Evolutionary conservation across 92 coral and sea anemone genomes (phyloP).

Genomic region (Porites evermanni): DNA sequence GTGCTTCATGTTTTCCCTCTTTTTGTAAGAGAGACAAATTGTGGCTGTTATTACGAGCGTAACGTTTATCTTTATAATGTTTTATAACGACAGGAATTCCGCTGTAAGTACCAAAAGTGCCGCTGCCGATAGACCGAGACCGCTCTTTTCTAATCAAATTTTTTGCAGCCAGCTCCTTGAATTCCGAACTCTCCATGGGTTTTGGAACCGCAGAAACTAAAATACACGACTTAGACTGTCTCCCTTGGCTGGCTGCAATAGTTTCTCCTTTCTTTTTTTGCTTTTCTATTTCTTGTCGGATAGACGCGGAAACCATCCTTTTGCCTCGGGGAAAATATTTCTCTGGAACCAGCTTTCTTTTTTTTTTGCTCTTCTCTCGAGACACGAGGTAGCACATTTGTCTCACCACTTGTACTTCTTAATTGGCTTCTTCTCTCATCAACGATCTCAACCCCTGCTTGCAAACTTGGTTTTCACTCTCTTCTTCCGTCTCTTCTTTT

Average conservation of each 20-base stretch:
- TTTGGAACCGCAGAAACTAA: background rate
- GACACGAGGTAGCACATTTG: background rate
- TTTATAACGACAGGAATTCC: constrained; percentile 40
- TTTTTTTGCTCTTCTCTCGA: too few relatives aligned
- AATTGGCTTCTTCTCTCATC: background rate
- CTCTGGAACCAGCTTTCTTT: too few relatives aligned
- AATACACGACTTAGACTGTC: too few relatives aligned
- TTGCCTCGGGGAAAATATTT: too few relatives aligned
- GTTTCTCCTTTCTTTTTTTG: too few relatives aligned
- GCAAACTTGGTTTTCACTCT: background rate
- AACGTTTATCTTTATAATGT: constrained; percentile 29
- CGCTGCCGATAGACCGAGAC: constrained; percentile 25
- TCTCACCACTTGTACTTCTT: background rate
- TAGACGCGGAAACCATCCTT: too few relatives aligned
- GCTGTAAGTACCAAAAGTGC: constrained; percentile 50
- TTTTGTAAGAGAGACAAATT: background rate
- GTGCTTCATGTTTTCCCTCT: constrained; percentile 32
- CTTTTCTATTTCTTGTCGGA: too few relatives aligned
- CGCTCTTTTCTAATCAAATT: constrained; percentile 21
- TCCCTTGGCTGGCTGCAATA: too few relatives aligned
- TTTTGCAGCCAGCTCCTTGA: constrained; percentile 13
- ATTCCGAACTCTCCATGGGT: background rate
- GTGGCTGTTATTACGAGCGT: background rate
- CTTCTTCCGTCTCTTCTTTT: background rate
- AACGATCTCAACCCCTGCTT: background rate